Evolutionary conservation across 2,113 vertebrate genomes (phyloP), one percentile per base, ranked within the genome.

Genomic region (Machaerirhynchus nigripectus): DNA sequence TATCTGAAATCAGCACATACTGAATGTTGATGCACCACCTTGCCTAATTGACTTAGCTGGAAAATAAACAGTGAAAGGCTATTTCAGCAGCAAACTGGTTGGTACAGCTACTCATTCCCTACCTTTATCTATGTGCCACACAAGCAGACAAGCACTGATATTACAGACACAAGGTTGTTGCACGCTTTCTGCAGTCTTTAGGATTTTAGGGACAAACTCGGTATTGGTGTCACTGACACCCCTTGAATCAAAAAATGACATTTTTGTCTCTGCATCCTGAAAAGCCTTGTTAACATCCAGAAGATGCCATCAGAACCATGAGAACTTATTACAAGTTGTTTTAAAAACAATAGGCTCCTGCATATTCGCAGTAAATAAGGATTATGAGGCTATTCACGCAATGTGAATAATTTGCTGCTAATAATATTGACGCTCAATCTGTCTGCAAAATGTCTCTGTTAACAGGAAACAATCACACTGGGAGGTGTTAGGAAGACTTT

Each of bases 81-180:
- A 90, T 96, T 97, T 95, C 95, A 93, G 39, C 65, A 93, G 92
- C 87, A 96, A 97, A 89, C 93, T 90, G 91, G 89, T 89, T 96
- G 96, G 94, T 97, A 87, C 12, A 92, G 87, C 87, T 89, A 90
- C 93, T 93, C 94, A 77, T 97, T 97, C 93, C 64, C 60, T 91
- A 90, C 90, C 96, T 98, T 97, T 97, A 97, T 98, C 97, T 96
- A 11, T 39, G 87, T 83, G 73, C 89, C 84, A 89, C 97, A 97
- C 87, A 92, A 73, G 78, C 79, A 94, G 87, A 92, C 74, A 93
- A 77, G 60, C 76, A 49, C 55, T 40, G 74, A 84, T 39, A 97
- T 96, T 69, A 55, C 0, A 9, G 55, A 23, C 83, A 80, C 83
- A 86, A 96, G 94, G 84, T 94, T 94, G 94, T 53, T 88, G 88